Percentiles rank a stretch among this genome's conserved stretches.
Evolutionary conservation across 1,140 invertebrate genomes (phyloP).

Genomic region (Ceratina calcarata): DNA sequence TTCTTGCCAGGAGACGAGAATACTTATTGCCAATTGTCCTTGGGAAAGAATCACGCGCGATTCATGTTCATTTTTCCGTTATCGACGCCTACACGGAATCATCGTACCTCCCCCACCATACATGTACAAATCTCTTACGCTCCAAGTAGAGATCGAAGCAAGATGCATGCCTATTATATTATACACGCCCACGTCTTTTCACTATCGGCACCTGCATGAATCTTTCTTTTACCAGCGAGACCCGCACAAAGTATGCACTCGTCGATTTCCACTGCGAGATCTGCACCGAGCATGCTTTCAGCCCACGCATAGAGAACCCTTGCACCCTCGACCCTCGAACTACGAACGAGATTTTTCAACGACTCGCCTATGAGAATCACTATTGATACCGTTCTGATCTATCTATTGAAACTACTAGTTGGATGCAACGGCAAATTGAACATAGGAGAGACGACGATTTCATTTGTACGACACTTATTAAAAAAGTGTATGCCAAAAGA

Average conservation of each 20-base stretch:
- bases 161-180: constrained; percentile 17
- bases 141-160: constrained; percentile 15
- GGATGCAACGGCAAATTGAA: too few species aligned
- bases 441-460: too few species aligned
- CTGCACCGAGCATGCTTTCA: constrained; percentile 12
- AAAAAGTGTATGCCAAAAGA: too few species aligned
- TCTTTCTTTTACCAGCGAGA: constrained; percentile 10
- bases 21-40: too few species aligned
- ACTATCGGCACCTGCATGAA: constrained; percentile 21
- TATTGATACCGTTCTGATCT: too few species aligned
- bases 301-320: not conserved
- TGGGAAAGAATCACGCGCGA: not conserved
- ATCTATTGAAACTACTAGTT: too few species aligned
- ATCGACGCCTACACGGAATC: not conserved
- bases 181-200: constrained; percentile 13
- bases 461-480: too few species aligned
- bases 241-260: constrained; percentile 8
- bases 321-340: too few species aligned
- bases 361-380: too few species aligned
- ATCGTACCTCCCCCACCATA: constrained; percentile 1
- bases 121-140: not conserved
- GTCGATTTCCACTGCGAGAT: not conserved
- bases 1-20: too few species aligned
- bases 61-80: not conserved
- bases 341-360: too few species aligned